These are phyloP conservation scores for Heliconius erato DNA, from an alignment of 2,888 invertebrate genomes.

Conservation along the genomic window DNA sequence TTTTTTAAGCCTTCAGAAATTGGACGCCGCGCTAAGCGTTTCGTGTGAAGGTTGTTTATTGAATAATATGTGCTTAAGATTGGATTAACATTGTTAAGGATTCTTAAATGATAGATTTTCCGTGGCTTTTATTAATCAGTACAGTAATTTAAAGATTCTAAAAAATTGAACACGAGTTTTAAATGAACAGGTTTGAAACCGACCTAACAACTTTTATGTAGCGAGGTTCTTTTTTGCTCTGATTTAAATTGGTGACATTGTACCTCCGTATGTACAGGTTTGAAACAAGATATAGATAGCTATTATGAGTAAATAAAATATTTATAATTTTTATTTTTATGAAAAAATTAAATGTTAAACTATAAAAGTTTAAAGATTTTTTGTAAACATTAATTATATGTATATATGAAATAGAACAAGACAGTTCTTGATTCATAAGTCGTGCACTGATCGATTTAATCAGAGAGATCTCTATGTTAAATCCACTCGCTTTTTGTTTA, in stretches of 20 bases:
- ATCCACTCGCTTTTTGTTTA: too few species aligned
- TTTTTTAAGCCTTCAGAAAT: neutral
- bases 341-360: too few species aligned
- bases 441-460: too few species aligned
- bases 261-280: conserved; percentile 35
- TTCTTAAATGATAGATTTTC: neutral
- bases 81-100: conserved; percentile 19
- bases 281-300: conserved; percentile 2
- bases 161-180: conserved; percentile 1
- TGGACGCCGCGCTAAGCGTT: neutral
- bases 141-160: neutral
- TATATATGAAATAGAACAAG: too few species aligned
- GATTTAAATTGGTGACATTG: conserved; percentile 58
- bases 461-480: too few species aligned
- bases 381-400: too few species aligned
- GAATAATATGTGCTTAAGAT: neutral
- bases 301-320: conserved; percentile 1
- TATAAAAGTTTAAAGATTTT: too few species aligned
- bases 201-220: conserved; percentile 71
- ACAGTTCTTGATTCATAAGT: too few species aligned
- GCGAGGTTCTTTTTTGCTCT: conserved; percentile 68
- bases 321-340: too few species aligned
- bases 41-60: neutral
- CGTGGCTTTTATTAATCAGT: neutral
- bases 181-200: conserved; percentile 59